Conservation (phyloP, 2,888 invertebrate genomes). For the Ophraella communa region DNA sequence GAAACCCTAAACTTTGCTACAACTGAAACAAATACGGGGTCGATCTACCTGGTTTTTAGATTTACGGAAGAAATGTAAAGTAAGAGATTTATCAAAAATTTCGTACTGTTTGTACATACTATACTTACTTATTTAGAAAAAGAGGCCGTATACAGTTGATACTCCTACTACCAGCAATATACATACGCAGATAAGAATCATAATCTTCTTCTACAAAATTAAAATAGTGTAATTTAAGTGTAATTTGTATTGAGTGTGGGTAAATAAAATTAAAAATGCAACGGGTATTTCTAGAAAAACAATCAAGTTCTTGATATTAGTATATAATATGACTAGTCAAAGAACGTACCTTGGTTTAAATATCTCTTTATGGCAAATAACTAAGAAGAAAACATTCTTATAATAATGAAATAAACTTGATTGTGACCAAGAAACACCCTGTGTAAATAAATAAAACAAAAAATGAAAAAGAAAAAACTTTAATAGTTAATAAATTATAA, state of each 20-base stretch:
- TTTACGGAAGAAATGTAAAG: too few relatives aligned
- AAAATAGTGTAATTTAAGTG: conserved; percentile 11
- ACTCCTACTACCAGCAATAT: conserved; percentile 62
- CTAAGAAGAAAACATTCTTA: too few relatives aligned
- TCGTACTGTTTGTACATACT: too few relatives aligned
- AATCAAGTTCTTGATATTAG: not conserved
- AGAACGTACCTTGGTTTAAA: not conserved
- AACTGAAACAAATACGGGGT: too few relatives aligned
- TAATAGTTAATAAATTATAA: conserved; percentile 38
- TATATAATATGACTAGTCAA: too few relatives aligned
- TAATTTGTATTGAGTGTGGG: not conserved
- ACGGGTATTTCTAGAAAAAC: not conserved
- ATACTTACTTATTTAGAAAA: conserved; percentile 24
- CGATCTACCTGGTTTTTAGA: too few relatives aligned
- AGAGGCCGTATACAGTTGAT: conserved; percentile 21
- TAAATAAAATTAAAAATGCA: conserved; percentile 4
- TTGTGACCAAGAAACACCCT: not conserved
- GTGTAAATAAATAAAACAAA: conserved; percentile 21
- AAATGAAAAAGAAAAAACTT: conserved; percentile 34
- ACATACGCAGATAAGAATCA: conserved; percentile 89
- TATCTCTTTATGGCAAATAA: too few relatives aligned
- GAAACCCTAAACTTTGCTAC: too few relatives aligned
- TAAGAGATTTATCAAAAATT: too few relatives aligned
- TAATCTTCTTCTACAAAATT: conserved; percentile 78
- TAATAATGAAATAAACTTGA: not conserved